A percentile compares a stretch with the other conserved stretches of the same genome.
phyloP scores from a whole-genome alignment of 2,113 vertebrate genomes.

The Eurypyga helias region DNA sequence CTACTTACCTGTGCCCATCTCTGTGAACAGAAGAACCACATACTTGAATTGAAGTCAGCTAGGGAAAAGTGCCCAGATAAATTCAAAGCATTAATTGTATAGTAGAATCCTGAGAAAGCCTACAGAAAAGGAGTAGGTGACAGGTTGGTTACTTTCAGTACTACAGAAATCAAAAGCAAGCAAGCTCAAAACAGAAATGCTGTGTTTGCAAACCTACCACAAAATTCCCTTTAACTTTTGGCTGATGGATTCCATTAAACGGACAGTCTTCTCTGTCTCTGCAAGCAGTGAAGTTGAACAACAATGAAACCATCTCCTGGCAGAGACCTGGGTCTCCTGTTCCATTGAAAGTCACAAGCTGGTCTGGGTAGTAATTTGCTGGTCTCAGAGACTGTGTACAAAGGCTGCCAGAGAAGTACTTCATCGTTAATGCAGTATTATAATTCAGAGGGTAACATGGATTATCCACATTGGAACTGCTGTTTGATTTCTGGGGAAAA shows the following conservation, averaged over 20 bases:
- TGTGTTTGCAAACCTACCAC: constrained; percentile 79
- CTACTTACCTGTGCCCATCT: constrained; percentile 79
- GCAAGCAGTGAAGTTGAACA: constrained; percentile 86
- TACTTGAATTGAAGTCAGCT: constrained; percentile 76
- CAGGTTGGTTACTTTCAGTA: neutral
- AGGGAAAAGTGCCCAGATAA: constrained; percentile 77
- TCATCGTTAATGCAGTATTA: constrained; percentile 47
- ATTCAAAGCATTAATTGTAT: constrained; percentile 78
- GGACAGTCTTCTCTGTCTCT: constrained; percentile 75
- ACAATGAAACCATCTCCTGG: constrained; percentile 72
- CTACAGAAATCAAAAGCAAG: neutral
- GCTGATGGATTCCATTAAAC: constrained; percentile 84
- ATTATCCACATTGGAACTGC: constrained; percentile 70
- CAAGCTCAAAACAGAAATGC: neutral
- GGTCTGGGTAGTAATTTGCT: constrained; percentile 56
- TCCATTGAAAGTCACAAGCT: constrained; percentile 76
- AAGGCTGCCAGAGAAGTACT: constrained; percentile 80
- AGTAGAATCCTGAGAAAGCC: constrained; percentile 95
- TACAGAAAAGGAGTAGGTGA: constrained; percentile 29
- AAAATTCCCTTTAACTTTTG: constrained; percentile 84
- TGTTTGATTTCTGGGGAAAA: constrained; percentile 45
- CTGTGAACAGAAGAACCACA: constrained; percentile 81
- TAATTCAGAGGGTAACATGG: constrained; percentile 86
- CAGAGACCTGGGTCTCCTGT: constrained; percentile 78
- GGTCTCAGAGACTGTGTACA: constrained; percentile 80